Conservation (phyloP, 2,888 invertebrate species). For the Micropterix aruncella region DNA sequence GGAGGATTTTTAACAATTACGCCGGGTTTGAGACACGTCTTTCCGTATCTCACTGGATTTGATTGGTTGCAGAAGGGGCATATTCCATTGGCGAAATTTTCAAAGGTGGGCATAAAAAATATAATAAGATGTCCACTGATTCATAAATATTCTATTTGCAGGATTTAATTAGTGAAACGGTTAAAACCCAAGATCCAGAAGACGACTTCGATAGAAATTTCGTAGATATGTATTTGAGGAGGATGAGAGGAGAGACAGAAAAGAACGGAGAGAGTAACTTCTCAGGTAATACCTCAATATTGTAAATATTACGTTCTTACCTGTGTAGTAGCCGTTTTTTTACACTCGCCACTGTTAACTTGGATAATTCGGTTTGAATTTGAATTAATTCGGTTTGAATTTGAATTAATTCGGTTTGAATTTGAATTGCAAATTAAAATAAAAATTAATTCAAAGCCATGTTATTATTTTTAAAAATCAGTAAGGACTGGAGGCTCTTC, state of each 20-base stretch:
- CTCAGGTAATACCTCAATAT: no score
- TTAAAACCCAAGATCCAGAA: slow-evolving; percentile 17
- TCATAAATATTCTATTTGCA: slow-evolving; percentile 16
- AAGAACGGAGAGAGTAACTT: slow-evolving; percentile 25
- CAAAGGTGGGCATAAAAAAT: slow-evolving; percentile 27
- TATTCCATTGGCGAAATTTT: slow-evolving; percentile 31
- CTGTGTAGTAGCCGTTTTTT: no score
- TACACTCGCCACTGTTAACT: no score
- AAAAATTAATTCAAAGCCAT: no score
- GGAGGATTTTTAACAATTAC: slow-evolving; percentile 42
- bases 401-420: no score
- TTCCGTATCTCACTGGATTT: slow-evolving; percentile 44
- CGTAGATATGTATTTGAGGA: slow-evolving; percentile 43
- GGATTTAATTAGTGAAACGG: slow-evolving; percentile 31
- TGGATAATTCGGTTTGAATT: no score
- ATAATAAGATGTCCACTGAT: no score
- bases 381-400: no score
- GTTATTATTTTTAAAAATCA: no score
- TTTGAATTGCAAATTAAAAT: no score
- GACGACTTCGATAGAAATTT: slow-evolving; percentile 41
- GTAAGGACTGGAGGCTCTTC: no score
- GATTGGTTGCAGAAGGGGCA: slow-evolving; percentile 31
- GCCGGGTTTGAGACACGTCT: slow-evolving; percentile 44
- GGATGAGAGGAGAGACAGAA: slow-evolving; percentile 34
- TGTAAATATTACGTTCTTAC: no score